Evolutionary conservation across 2,888 invertebrate genomes (phyloP).

Genomic region (Candidula unifasciata): DNA sequence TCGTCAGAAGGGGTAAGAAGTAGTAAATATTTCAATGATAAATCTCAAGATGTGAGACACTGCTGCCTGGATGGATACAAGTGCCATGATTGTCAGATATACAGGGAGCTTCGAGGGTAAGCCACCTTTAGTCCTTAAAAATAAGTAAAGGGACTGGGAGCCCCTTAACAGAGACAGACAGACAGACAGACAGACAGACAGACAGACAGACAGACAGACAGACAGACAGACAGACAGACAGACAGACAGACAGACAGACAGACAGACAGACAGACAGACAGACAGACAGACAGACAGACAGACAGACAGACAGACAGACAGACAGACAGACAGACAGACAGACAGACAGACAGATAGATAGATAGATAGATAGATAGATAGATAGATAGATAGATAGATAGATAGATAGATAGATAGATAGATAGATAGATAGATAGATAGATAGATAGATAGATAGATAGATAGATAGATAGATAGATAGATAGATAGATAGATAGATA

Average conservation of each 20-base stretch:
- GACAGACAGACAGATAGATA: no score
- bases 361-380: background rate
- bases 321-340: constrained; percentile 2
- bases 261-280: constrained; percentile 12
- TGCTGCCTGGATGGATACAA: no score
- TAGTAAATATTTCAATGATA: no score
- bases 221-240: constrained; percentile 12
- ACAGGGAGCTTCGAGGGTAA: no score
- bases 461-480: constrained; percentile 3
- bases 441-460: constrained; percentile 20
- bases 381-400: constrained; percentile 5
- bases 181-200: constrained; percentile 15
- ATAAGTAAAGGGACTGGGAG: background rate
- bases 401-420: constrained; percentile 23
- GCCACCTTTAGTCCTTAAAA: background rate
- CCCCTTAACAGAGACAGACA: background rate
- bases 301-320: constrained; percentile 13
- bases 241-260: constrained; percentile 7
- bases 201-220: constrained; percentile 15
- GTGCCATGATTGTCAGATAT: no score
- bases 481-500: background rate
- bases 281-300: constrained; percentile 33
- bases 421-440: constrained; percentile 19
- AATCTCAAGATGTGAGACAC: no score
- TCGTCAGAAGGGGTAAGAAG: no score